Conservation (phyloP, 64 coral and sea anemone genomes). For the Porites lutea region DNA sequence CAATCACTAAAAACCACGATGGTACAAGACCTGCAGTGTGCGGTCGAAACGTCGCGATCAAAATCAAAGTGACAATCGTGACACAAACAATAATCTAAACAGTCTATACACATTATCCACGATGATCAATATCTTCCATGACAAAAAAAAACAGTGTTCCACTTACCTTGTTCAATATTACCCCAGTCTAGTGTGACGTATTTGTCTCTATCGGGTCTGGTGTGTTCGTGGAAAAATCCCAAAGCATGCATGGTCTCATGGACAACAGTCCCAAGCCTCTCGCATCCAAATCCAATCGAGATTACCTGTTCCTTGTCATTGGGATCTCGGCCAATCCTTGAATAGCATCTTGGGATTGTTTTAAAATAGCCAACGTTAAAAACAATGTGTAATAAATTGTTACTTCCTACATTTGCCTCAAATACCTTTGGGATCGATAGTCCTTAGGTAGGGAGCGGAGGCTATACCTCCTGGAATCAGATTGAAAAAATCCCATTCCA, state of each 20-base stretch:
- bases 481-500: too few relatives aligned
- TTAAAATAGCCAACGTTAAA: not conserved
- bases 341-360: slow-evolving; percentile 46
- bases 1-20: too few relatives aligned
- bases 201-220: slow-evolving; percentile 63
- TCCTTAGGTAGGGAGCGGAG: too few relatives aligned
- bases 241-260: slow-evolving; percentile 74
- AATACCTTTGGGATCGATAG: too few relatives aligned
- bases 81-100: too few relatives aligned
- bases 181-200: slow-evolving; percentile 52
- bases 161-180: slow-evolving; percentile 18
- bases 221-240: slow-evolving; percentile 77
- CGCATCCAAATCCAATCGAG: slow-evolving; percentile 59
- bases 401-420: not conserved
- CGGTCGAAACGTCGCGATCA: too few relatives aligned
- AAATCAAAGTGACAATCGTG: too few relatives aligned
- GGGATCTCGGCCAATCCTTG: slow-evolving; percentile 50
- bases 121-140: too few relatives aligned
- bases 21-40: too few relatives aligned
- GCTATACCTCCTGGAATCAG: too few relatives aligned
- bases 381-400: not conserved
- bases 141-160: too few relatives aligned
- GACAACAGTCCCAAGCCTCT: slow-evolving; percentile 46
- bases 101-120: too few relatives aligned
- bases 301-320: slow-evolving; percentile 12